Conservation (phyloP, 2,113 vertebrate genomes). For the Petrocephalus zakoni region DNA sequence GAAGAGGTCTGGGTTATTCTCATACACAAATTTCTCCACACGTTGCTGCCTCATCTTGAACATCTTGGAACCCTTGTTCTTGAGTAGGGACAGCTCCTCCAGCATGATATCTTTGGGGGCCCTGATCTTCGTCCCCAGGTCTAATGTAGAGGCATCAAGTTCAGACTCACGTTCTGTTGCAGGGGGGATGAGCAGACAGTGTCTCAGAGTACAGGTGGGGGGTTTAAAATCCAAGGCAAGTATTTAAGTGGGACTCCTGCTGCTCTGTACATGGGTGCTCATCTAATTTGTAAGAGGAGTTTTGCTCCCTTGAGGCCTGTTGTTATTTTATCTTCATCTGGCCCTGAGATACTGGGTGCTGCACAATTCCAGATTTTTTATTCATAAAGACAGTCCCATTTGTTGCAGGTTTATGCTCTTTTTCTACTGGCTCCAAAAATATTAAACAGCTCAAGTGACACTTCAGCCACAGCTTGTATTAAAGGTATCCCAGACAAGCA, state of each 20-base stretch:
- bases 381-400: background rate
- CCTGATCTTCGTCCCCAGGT: constrained; percentile 93
- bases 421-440: background rate
- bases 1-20: constrained; percentile 92
- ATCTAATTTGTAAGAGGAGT: background rate
- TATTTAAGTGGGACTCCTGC: background rate
- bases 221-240: background rate
- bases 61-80: constrained; percentile 96
- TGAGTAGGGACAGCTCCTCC: constrained; percentile 88
- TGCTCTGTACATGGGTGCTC: background rate
- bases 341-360: background rate
- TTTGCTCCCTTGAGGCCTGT: background rate
- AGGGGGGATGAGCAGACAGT: background rate
- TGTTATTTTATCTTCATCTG: background rate
- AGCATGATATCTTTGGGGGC: constrained; percentile 93
- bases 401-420: background rate
- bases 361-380: background rate
- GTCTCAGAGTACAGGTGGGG: background rate
- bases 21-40: constrained; percentile 92
- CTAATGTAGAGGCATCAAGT: constrained; percentile 79
- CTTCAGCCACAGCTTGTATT: background rate
- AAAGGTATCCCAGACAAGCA: background rate
- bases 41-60: constrained; percentile 87
- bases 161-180: constrained; percentile 55
- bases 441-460: background rate